These are phyloP conservation scores for Criorhina ranunculi DNA, from an alignment of 2,888 invertebrate genomes.

Conservation along the genomic window DNA sequence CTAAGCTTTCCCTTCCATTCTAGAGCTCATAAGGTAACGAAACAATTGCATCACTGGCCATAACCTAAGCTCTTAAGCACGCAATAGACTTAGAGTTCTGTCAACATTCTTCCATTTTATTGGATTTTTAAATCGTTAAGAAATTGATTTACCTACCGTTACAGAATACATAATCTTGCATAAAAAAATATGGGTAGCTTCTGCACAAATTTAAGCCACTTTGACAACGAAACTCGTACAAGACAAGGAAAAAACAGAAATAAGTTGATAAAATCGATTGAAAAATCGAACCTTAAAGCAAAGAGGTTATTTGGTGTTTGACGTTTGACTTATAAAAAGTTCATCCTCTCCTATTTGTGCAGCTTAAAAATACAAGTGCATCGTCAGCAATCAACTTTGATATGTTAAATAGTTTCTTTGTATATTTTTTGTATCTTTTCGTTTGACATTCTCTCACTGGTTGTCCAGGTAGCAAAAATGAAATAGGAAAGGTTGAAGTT, in stretches of 20 bases:
- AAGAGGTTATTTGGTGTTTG: not conserved
- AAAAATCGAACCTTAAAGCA: not conserved
- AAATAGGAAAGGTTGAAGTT: not conserved
- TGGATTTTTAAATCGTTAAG: not conserved
- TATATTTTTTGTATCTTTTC: not conserved
- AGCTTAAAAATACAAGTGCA: conserved; percentile 16
- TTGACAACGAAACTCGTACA: conserved; percentile 13
- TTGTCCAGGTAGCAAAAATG: not conserved
- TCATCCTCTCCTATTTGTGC: not conserved
- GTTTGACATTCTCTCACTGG: not conserved
- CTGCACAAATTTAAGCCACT: conserved; percentile 1
- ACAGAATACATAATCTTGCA: too few relatives aligned
- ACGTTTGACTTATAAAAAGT: not conserved
- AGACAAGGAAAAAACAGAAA: not conserved
- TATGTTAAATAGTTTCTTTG: conserved; percentile 29
- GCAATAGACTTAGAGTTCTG: not conserved
- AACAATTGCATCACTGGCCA: too few relatives aligned
- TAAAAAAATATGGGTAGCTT: not conserved
- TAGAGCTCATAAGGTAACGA: too few relatives aligned
- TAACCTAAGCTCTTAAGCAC: not conserved
- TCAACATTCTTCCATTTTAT: not conserved
- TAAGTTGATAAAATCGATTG: conserved; percentile 2
- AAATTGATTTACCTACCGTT: too few relatives aligned
- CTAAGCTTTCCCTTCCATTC: too few relatives aligned
- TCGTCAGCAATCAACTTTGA: conserved; percentile 33